These are phyloP conservation scores for Serilophus lunatus DNA, from an alignment of 2,113 vertebrate species.

Conservation along the genomic window DNA sequence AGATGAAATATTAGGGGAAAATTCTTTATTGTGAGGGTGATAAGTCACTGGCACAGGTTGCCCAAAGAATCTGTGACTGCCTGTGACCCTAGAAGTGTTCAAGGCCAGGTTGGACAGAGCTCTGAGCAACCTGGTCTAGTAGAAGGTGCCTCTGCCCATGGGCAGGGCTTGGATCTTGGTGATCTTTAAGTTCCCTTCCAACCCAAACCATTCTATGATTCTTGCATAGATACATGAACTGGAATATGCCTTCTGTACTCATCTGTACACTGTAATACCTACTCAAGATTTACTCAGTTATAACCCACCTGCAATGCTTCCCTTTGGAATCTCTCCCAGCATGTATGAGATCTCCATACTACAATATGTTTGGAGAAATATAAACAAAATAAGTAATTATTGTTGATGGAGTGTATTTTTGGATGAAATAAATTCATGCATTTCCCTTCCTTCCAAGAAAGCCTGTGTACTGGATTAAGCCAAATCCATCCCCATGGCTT, in stretches of 20 bases:
- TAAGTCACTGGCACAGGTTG: not conserved
- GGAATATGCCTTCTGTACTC: not conserved
- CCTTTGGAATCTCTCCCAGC: not conserved
- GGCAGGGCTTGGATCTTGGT: not conserved
- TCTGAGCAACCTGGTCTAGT: fast-evolving
- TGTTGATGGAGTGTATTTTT: not conserved
- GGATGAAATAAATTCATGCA: not conserved
- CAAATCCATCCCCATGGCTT: not conserved
- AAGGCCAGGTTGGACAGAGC: fast-evolving
- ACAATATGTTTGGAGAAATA: not conserved
- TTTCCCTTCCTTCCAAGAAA: not conserved
- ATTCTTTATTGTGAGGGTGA: not conserved
- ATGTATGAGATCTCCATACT: not conserved
- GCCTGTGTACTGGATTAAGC: not conserved
- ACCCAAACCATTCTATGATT: not conserved
- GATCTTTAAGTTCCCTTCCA: not conserved
- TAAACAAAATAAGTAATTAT: not conserved
- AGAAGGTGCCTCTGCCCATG: not conserved
- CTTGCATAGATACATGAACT: not conserved
- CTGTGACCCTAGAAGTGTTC: not conserved
- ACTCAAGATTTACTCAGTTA: not conserved
- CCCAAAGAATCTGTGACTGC: not conserved
- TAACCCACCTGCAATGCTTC: not conserved
- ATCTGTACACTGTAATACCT: not conserved
- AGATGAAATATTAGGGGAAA: not conserved